phyloP scores from a whole-genome alignment of 2,797 vertebrate species.

The Tolypeutes matacus region DNA sequence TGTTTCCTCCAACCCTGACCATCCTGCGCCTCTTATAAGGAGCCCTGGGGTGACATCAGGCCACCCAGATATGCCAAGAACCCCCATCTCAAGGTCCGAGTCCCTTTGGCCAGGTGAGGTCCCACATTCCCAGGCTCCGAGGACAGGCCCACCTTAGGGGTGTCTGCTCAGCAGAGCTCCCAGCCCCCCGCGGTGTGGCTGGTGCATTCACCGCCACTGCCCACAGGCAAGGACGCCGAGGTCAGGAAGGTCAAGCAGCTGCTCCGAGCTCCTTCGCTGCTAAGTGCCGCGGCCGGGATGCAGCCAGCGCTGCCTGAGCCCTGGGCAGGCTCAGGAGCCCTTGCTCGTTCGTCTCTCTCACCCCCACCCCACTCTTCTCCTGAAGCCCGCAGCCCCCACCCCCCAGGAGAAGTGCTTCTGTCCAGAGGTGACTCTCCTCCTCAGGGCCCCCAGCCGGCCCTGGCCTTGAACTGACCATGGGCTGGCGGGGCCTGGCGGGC shows the following conservation, averaged over 20 bases:
- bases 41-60: accelerated
- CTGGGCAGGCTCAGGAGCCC: neutral
- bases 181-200: neutral
- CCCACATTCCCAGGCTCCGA: accelerated
- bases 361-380: neutral
- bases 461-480: neutral
- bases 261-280: neutral
- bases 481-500: neutral
- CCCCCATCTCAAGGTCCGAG: neutral
- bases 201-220: neutral
- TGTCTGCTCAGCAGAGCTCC: neutral
- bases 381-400: neutral
- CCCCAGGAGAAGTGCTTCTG: neutral
- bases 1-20: accelerated
- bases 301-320: neutral
- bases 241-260: neutral
- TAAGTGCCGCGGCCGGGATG: neutral
- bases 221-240: neutral
- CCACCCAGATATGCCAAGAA: neutral
- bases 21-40: neutral
- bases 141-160: neutral
- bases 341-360: neutral
- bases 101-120: accelerated
- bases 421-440: too few relatives aligned
- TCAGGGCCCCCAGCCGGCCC: neutral